A percentile compares a stretch with the other conserved stretches of the same genome.
These are phyloP conservation scores for Phoebastria nigripes DNA, from an alignment of 2,797 vertebrate species.

Conservation along the genomic window DNA sequence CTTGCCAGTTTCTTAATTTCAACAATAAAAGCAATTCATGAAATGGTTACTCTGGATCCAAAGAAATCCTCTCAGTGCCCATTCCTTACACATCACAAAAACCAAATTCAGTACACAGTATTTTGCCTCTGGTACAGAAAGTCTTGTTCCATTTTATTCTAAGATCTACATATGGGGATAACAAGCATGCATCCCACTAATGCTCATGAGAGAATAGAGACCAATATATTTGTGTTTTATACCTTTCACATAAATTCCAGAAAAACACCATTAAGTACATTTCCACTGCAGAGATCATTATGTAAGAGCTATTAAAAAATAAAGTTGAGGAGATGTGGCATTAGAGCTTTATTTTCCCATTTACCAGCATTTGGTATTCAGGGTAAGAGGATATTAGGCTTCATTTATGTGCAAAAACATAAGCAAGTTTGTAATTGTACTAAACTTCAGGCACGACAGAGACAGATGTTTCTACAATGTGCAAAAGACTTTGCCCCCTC, in stretches of 20 bases:
- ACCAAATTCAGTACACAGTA: background rate
- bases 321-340: background rate
- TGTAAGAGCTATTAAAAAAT: background rate
- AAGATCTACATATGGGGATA: background rate
- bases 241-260: background rate
- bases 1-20: background rate
- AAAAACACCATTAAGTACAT: conserved; percentile 11
- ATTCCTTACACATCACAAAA: background rate
- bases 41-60: background rate
- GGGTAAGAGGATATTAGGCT: background rate
- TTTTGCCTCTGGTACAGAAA: conserved; percentile 32
- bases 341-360: background rate
- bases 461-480: background rate
- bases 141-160: conserved; percentile 19
- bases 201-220: background rate
- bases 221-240: background rate
- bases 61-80: background rate
- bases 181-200: background rate
- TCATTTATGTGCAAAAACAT: background rate
- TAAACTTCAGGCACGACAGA: background rate
- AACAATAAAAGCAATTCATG: conserved; percentile 32
- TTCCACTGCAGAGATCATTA: background rate
- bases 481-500: background rate
- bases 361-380: background rate
- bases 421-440: background rate